These are phyloP conservation scores for Crocidura indochinensis DNA, from an alignment of 2,797 vertebrate species.

Conservation along the genomic window DNA sequence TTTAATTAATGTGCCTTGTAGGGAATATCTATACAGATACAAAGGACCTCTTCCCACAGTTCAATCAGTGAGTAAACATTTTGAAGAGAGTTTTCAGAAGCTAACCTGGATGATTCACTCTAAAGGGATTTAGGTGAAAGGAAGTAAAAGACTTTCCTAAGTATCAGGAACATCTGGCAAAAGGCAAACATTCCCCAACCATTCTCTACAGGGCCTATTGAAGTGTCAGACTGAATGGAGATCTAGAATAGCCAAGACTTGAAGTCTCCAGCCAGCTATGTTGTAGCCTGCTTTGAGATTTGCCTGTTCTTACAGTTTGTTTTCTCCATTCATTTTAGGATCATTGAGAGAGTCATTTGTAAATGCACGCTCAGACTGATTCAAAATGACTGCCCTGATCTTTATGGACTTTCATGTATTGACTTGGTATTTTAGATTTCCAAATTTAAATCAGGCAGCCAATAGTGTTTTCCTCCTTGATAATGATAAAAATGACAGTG, in stretches of 20 bases:
- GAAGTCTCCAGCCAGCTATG: accelerated
- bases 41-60: not conserved
- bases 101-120: not conserved
- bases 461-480: not conserved
- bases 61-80: not conserved
- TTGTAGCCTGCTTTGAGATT: not conserved
- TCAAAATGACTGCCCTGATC: not conserved
- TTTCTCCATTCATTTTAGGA: not conserved
- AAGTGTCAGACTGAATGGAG: not conserved
- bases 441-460: constrained; percentile 53
- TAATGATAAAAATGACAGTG: not conserved
- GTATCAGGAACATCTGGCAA: not conserved
- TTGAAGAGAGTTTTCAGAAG: not conserved
- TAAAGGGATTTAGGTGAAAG: not conserved
- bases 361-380: not conserved
- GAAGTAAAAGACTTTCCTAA: not conserved
- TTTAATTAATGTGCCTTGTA: not conserved
- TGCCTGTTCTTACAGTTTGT: not conserved
- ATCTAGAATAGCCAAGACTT: not conserved
- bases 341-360: constrained; percentile 20
- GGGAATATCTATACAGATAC: not conserved
- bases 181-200: too few species aligned
- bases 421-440: constrained; percentile 5
- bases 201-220: not conserved
- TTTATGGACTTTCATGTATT: not conserved